Evolutionary conservation across 1,140 invertebrate species (phyloP), one percentile per base, ranked within the genome.

Genomic region (silkworm (Bombyx mori)): DNA sequence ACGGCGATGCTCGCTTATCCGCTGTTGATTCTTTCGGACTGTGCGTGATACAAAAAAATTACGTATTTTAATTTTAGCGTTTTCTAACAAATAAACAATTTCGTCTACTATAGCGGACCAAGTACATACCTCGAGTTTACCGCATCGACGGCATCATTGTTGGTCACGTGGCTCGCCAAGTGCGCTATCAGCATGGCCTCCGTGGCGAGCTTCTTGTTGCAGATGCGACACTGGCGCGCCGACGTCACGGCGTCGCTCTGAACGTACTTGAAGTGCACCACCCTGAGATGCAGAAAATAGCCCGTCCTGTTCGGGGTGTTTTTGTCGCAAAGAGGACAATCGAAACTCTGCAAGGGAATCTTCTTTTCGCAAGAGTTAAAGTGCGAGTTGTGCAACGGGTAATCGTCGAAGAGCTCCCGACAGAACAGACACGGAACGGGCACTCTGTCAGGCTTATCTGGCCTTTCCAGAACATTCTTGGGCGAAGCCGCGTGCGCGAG

Each of bases 101-200:
- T 35, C 26, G 4, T 35, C 26, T 35, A 35, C 26, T 35, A 53
- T 12, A 42, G n/a, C 47, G 6, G 2, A 55, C 42, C 4, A 5
- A 46, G 26, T 9, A 47, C 54, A 3, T 71, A 85, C 82, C 75
- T 71, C 10, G 77, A 81, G 35, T 76, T 75, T 50, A 73, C 75
- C 10, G 60, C 69, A 26, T 68, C 71, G 7, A 61, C 65, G 6
- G 77, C 75, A 10, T 86, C 79, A 7, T 75, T 73, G 49, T 83
- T 83, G 8, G 80, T 73, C 73, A 89, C 79, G 60, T 89, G 87
- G 8, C 73, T 73, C 6, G 87, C 79, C 0, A 89, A 58, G 54
- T 89, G 87, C 47, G 62, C 74, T 8, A 88, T 84, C 6, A 89
- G 68, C 51, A 65, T 44, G 9, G 80, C 77, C 57, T 89, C 79